phyloP scores from a whole-genome alignment of 1,140 invertebrate species.

The Colletes latitarsis region DNA sequence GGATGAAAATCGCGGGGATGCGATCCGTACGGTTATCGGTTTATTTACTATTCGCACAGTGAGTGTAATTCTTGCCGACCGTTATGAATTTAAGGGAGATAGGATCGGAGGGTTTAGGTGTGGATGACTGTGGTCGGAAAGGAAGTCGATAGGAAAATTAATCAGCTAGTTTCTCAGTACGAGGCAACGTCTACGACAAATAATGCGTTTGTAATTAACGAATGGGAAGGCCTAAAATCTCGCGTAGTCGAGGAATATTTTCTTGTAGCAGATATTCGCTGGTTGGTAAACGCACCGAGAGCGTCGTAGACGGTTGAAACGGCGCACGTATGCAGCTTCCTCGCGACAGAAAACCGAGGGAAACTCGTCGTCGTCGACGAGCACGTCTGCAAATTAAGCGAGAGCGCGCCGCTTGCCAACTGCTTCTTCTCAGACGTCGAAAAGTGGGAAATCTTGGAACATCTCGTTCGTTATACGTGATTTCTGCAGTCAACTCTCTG shows the following conservation, averaged over 20 bases:
- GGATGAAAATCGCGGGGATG: background rate
- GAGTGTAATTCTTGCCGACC: background rate
- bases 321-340: background rate
- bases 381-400: constrained; percentile 46
- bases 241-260: too few species aligned
- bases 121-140: too few species aligned
- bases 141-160: too few species aligned
- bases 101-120: background rate
- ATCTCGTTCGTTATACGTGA: constrained; percentile 50
- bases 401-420: constrained; percentile 33
- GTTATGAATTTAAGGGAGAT: too few species aligned
- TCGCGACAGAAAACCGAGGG: background rate
- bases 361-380: constrained; percentile 2
- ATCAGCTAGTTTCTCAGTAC: background rate
- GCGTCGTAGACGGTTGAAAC: background rate
- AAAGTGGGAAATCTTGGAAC: constrained; percentile 48
- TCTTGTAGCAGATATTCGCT: background rate
- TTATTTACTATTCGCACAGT: background rate
- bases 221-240: background rate
- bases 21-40: background rate
- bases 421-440: constrained; percentile 34
- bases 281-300: background rate
- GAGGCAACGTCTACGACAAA: background rate
- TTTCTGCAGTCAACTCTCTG: constrained; percentile 16
- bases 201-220: background rate